Base-by-base conservation (phyloP, 1,140 invertebrate species). In the Drosophila nasuta region DNA sequence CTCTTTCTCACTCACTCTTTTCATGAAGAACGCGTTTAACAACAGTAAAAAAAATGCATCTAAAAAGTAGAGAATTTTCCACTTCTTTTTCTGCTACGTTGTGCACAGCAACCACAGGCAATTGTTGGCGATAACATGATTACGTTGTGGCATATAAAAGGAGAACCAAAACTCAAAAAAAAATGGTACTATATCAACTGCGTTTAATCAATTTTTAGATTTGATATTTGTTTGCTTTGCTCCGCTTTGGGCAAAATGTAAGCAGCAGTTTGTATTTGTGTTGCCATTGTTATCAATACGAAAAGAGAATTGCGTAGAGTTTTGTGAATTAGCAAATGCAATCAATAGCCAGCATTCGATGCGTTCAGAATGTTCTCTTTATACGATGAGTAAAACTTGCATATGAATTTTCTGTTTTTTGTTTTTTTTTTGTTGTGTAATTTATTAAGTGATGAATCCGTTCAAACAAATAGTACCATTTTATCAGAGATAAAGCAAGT, bases 51-150 rank as follows among this genome's bases (percentile, higher is more conserved):
- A 48, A 38, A 25, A 6, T 64, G 51, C 51, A 65, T 25, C 60
- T 13, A 13, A 43, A 63, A 70, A 63, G 49, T 46, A 52, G 28
- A 28, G 38, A 56, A 64, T 25, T 25, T 25, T 25, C 20, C 38
- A 20, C 41, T 3, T n/a, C n/a, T 43, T 43, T 8, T 71, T 64
- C 33, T 15, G 17, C 20, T 33, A n/a, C 6, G 17, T 8, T 57
- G 17, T 41, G 15, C 33, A 11, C 17, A 5, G 30, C 33, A 38
- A 17, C 52, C 52, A 59, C 57, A 28, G 15, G 5, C 56, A 25
- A 58, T 38, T 38, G 52, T 17, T 56, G 15, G 17, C 15, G 54
- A 38, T 41, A 54, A 35, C 51, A 33, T 33, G 30, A 54, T 54
- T 33, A 35, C 51, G 13, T 15, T 33, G 5, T n/a, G 6, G 4